Evolutionary conservation across 2,888 invertebrate genomes (phyloP).

Genomic region (Bimastos eiseni): DNA sequence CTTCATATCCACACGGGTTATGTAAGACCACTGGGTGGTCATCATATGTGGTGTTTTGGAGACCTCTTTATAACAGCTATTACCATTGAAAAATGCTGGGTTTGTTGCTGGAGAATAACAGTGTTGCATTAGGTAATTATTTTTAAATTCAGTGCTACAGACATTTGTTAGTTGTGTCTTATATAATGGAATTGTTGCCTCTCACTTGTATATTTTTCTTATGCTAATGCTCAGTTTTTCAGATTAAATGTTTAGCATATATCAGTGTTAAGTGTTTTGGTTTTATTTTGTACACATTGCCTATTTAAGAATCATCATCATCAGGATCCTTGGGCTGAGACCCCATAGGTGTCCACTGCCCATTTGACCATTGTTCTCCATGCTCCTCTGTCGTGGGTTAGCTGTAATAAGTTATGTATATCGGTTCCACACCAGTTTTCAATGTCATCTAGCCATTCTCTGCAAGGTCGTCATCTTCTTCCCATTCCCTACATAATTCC

Average conservation of each 20-base stretch:
- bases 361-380: too few relatives aligned
- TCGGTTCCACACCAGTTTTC: too few relatives aligned
- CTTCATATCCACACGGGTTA: neutral
- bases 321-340: too few relatives aligned
- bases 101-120: neutral
- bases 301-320: too few relatives aligned
- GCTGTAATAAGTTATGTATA: too few relatives aligned
- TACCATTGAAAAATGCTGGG: neutral
- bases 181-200: neutral
- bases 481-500: too few relatives aligned
- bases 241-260: neutral
- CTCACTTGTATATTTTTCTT: conserved; percentile 5
- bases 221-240: neutral
- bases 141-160: neutral
- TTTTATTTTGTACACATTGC: too few relatives aligned
- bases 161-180: neutral
- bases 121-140: neutral
- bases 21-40: neutral
- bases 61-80: neutral
- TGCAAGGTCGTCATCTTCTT: too few relatives aligned
- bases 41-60: neutral
- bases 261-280: too few relatives aligned
- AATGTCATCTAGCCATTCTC: too few relatives aligned
- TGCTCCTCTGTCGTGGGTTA: too few relatives aligned
- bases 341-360: too few relatives aligned